A percentile compares a stretch with the other conserved stretches of the same genome.
Evolutionary conservation across 2,797 vertebrate species (phyloP).

Genomic region (Hippoglossus hippoglossus): DNA sequence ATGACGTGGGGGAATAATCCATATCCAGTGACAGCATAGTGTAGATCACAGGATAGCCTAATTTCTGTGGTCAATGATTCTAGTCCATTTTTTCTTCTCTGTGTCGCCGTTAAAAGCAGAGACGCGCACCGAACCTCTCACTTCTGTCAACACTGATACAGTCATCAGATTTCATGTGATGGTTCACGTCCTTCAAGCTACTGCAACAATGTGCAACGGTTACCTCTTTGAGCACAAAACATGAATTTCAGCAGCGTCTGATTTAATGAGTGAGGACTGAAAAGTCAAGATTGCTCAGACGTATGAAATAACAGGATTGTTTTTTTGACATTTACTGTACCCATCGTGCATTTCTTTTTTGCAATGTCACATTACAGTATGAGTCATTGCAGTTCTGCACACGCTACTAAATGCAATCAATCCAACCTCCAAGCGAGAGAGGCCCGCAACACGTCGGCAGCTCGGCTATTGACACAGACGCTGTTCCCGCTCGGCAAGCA

Average conservation of each 20-base stretch:
- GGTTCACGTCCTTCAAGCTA: conserved; percentile 24
- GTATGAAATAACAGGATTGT: no score
- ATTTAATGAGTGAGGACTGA: conserved; percentile 21
- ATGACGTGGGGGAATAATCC: not conserved
- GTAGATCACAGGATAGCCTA: not conserved
- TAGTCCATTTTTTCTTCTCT: not conserved
- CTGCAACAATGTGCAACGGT: conserved; percentile 6
- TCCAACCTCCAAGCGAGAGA: conserved; percentile 11
- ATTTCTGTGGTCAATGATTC: not conserved
- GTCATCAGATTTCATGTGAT: conserved; percentile 6
- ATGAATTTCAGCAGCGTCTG: not conserved
- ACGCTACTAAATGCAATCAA: conserved; percentile 10
- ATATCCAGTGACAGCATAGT: not conserved
- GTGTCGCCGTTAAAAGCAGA: not conserved
- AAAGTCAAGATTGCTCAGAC: not conserved
- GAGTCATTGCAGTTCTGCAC: not conserved
- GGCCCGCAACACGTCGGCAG: conserved; percentile 32
- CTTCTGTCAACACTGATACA: not conserved
- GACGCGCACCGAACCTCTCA: not conserved
- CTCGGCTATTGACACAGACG: conserved; percentile 54
- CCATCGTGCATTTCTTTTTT: not conserved
- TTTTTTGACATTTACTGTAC: no score
- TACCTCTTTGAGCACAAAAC: conserved; percentile 13
- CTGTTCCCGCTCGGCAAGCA: conserved; percentile 27
- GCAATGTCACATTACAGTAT: no score